These are phyloP conservation scores for Cherax destructor DNA, from an alignment of 1,140 invertebrate species.

Conservation along the genomic window DNA sequence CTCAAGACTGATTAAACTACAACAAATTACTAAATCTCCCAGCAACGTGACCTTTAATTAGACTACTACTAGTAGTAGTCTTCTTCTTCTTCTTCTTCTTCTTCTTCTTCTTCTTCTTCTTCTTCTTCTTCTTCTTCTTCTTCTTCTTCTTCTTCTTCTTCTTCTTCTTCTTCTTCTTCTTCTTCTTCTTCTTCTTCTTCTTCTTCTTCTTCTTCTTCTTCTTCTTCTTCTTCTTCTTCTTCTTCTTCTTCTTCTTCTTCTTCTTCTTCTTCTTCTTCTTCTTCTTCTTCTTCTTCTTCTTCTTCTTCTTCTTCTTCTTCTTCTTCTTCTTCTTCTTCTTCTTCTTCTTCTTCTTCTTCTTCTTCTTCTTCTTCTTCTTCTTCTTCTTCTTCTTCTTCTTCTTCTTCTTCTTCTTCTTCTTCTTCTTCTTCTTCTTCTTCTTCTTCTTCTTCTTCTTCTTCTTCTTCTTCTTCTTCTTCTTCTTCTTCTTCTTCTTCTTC, in stretches of 20 bases:
- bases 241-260: neutral
- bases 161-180: neutral
- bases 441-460: neutral
- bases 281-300: neutral
- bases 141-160: neutral
- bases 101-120: neutral
- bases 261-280: neutral
- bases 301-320: neutral
- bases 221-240: neutral
- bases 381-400: neutral
- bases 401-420: neutral
- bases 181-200: neutral
- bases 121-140: neutral
- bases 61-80: neutral
- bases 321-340: neutral
- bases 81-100: neutral
- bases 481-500: neutral
- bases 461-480: neutral
- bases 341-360: neutral
- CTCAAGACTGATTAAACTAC: too few species aligned
- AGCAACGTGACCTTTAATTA: too few species aligned
- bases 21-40: too few species aligned
- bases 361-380: neutral
- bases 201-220: neutral
- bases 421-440: neutral